Evolutionary conservation across 1,140 invertebrate genomes (phyloP), one percentile per base, ranked within the genome.

Genomic region (Brachionus plicatilis): DNA sequence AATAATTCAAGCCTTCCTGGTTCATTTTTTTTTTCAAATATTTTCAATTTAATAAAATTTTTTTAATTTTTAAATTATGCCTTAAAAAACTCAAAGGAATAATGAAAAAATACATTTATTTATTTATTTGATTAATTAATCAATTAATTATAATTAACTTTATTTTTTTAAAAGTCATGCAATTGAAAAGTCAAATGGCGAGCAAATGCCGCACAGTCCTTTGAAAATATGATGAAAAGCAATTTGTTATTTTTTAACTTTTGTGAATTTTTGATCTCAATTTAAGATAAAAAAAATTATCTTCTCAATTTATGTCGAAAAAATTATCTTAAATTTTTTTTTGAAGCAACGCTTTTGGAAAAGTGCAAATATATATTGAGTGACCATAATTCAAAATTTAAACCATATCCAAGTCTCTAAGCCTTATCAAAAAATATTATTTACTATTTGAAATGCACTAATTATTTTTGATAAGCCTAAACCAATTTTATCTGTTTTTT

Each of bases 391-490:
- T 33, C 9, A 68, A 68, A 68, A 41, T 68, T 68, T 68, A 68
- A 68, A 68, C 66, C 66, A 68, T 68, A 41, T 68, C 66, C 33
- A 33, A 68, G 66, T 68, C 66, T 68, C 66, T 33, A 68, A 68
- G 27, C 66, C 7, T 33, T 68, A 41, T 41, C 66, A 33, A 68
- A 68, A 41, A 33, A 33, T 68, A 33, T 68, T 68, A 68, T 68
- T 68, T 68, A 33, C n/a, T 68, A 14, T 68, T 68, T 68, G 66
- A 68, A 68, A 68, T 68, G 66, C 66, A 68, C 66, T 68, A 68
- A 68, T 68, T 68, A 68, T 68, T 68, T 68, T 68, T 68, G 33
- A 68, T 33, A 33, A n/a, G 66, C 8, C 66, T 41, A 68, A 68
- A 68, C 27, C 12, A 33, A 68, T 33, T n/a, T 41, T 68, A 68